Base-by-base conservation (phyloP, 2,113 vertebrate species). In the Takifugu bimaculatus region DNA sequence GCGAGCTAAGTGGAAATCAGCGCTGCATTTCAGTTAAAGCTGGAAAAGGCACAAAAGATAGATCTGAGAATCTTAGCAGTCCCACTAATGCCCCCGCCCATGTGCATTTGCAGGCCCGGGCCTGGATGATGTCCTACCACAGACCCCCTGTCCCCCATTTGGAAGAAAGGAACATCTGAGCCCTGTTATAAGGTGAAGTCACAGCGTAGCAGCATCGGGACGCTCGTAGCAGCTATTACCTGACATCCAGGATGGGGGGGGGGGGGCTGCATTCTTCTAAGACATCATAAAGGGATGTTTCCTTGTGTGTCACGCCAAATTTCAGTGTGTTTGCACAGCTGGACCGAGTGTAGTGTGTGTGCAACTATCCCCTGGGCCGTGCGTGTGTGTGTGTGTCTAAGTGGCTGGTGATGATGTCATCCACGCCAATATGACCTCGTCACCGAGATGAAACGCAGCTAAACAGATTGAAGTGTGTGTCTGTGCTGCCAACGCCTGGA, bases 401-500 rank as follows among this genome's bases (percentile, higher is more conserved):
- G 14, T 11, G 7, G 44, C 43, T 65, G 68, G 59, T 43, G 58
- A 72, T 68, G 76, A 81, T 68, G 74, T 72, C 76, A 81, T 58
- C 60, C 26, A 4, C 65, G 29, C 68, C 45, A 28, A 54, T 67
- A 44, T 65, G 71, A 74, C 66, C 77, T 68, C 65, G 56, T 77
- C 73, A 50, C 45, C 63, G 69, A 74, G 54, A 73, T 65, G 68
- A 67, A 70, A 82, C 35, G 67, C n/a, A 70, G 62, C 69, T 83
- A 86, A 85, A 82, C 65, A 65, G 61, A 62, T 78, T 74, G 51
- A 50, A 68, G 57, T n/a, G 65, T 55, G 26, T 43, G 58, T 77
- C 57, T 73, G 57, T 27, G 26, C 42, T 20, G 45, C 1, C 11
- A 68, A 65, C 35, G 68, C 70, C 79, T 52, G 3, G 1, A 62